phyloP scores from a whole-genome alignment of 2,888 invertebrate genomes.

The Polyommatus icarus region DNA sequence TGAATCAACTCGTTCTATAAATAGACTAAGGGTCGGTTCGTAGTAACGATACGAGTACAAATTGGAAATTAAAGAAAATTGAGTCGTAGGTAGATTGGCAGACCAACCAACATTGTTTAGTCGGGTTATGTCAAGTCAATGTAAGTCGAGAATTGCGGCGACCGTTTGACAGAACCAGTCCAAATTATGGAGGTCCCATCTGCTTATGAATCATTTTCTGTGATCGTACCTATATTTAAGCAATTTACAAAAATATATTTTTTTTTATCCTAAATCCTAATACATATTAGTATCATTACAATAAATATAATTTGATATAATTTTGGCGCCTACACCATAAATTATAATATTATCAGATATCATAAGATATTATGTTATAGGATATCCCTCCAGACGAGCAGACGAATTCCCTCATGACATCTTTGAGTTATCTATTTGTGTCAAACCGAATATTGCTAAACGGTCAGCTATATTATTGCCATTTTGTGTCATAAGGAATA shows the following conservation, averaged over 20 bases:
- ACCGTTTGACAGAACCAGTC: too few species aligned
- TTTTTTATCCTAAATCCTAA: too few species aligned
- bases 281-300: too few species aligned
- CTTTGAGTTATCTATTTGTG: slow-evolving; percentile 15
- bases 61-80: background rate
- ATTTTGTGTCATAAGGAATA: background rate
- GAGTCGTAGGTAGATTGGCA: background rate
- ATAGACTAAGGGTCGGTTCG: background rate
- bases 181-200: too few species aligned
- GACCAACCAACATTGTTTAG: too few species aligned
- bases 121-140: too few species aligned
- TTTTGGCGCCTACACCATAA: background rate
- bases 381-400: background rate
- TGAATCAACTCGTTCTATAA: background rate
- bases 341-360: background rate
- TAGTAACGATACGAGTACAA: background rate
- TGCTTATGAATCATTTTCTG: too few species aligned
- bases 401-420: slow-evolving; percentile 6
- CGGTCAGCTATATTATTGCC: slow-evolving; percentile 4
- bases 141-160: too few species aligned
- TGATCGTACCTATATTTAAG: too few species aligned
- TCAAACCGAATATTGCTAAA: background rate
- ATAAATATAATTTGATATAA: background rate
- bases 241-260: too few species aligned
- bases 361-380: background rate